Base-by-base conservation (phyloP, 2,797 vertebrate species). In the Diplodus sargus region DNA sequence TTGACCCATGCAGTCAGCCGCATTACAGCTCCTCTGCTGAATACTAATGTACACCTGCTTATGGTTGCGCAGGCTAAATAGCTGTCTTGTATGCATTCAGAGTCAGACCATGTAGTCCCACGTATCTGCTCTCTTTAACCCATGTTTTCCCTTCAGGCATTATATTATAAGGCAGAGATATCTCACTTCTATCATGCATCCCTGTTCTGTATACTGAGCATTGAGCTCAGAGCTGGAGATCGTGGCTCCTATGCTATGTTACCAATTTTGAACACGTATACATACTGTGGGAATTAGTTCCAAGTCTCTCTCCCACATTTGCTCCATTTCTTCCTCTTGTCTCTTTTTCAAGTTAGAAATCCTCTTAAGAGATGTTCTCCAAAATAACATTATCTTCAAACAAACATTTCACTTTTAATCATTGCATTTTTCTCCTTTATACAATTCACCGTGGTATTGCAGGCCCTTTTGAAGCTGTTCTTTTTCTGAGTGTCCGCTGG, bases 351-450 rank as follows among this genome's bases (percentile, higher is more conserved):
- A 91, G 77, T 81, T 78, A 34, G 79, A 94, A 95, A 95, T 94
- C 93, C 94, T 95, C 92, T 94, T 87, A 94, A 94, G 93, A 94
- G 87, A 92, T 91, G 70, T 90, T 93, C 93, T 94, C 85, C 77
- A 93, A 95, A 96, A 96, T 95, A 95, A 94, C 93, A 95, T 94
- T 91, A 93, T 94, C 94, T 95, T 95, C 94, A 95, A 95, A 95
- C 93, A 95, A 96, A 95, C 95, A 95, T 95, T 95, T 95, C 94
- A 95, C 92, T 95, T 95, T 94, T 95, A 95, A 95, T 95, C 94
- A 95, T 93, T 90, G 90, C 88, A 91, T 93, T 93, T 94, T 92
- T 79, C 83, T 79, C 87, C 84, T 82, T 89, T 89, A 89, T 89
- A 92, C 92, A 92, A 94, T 92, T 89, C 93, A 89, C 92, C 39